These are phyloP conservation scores for Meiosimyza decipiens DNA, from an alignment of 2,888 invertebrate genomes.

Conservation along the genomic window DNA sequence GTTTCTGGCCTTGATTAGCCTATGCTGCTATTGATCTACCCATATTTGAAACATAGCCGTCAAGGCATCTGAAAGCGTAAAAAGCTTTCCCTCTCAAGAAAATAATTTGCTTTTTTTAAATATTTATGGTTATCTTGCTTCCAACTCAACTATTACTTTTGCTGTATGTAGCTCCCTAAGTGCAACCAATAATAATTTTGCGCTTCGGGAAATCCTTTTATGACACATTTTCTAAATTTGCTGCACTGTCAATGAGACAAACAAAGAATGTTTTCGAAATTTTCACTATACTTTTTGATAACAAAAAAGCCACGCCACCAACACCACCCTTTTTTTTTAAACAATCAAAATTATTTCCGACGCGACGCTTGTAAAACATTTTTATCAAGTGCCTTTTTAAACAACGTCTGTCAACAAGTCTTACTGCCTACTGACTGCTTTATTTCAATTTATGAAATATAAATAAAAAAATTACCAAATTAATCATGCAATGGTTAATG, in stretches of 20 bases:
- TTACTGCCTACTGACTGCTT: slow-evolving; percentile 5
- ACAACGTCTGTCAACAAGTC: slow-evolving; percentile 26
- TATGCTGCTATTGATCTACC: no score
- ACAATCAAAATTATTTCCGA: background rate
- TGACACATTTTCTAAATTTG: slow-evolving; percentile 65
- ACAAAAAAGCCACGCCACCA: background rate
- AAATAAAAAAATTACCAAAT: slow-evolving; percentile 36
- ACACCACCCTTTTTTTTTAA: background rate
- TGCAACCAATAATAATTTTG: slow-evolving; percentile 28
- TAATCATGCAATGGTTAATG: slow-evolving; percentile 31
- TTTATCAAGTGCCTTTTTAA: slow-evolving; percentile 14
- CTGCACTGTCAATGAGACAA: slow-evolving; percentile 32
- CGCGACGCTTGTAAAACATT: background rate
- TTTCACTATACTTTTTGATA: background rate
- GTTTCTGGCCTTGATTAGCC: no score
- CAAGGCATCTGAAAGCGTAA: no score
- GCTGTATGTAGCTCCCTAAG: background rate
- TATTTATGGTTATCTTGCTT: no score
- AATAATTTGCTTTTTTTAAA: no score
- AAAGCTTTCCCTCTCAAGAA: no score
- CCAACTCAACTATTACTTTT: no score
- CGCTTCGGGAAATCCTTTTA: slow-evolving; percentile 53
- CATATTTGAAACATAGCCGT: no score
- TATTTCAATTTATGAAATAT: slow-evolving; percentile 2
- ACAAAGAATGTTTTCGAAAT: background rate